Evolutionary conservation across 2,888 invertebrate species (phyloP).

Genomic region (Catocala sponsa): DNA sequence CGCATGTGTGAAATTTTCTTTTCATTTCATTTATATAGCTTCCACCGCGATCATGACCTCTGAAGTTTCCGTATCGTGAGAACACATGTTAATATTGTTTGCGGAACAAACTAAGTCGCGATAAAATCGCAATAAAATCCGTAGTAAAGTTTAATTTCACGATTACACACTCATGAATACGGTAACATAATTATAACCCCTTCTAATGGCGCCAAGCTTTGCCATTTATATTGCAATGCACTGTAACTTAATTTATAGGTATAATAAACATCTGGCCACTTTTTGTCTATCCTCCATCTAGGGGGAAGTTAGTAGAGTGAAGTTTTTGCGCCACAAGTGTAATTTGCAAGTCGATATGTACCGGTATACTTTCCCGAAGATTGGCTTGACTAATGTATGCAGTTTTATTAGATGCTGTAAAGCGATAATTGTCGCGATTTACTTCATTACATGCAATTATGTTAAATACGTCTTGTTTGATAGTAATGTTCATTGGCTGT

Average conservation of each 20-base stretch:
- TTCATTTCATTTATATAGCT: too few relatives aligned
- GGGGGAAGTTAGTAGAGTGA: conserved; percentile 29
- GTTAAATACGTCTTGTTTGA: not conserved
- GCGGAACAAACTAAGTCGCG: too few relatives aligned
- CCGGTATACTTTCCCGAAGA: conserved; percentile 13
- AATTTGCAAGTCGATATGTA: conserved; percentile 17
- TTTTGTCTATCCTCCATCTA: conserved; percentile 28
- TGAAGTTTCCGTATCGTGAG: too few relatives aligned
- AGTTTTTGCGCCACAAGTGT: conserved; percentile 25
- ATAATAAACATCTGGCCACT: conserved; percentile 27
- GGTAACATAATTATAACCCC: too few relatives aligned
- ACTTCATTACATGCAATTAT: not conserved
- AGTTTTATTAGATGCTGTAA: conserved; percentile 12
- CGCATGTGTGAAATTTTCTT: too few relatives aligned
- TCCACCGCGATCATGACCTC: too few relatives aligned
- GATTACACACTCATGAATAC: too few relatives aligned
- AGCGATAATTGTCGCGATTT: conserved; percentile 3
- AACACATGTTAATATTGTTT: too few relatives aligned
- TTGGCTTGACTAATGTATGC: conserved; percentile 14
- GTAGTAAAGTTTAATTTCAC: too few relatives aligned
- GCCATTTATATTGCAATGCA: not conserved
- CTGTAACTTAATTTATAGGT: conserved; percentile 19
- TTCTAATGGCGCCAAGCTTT: not conserved
- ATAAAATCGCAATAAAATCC: too few relatives aligned
- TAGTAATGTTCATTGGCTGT: too few relatives aligned